Base-by-base conservation (phyloP, 2,888 invertebrate genomes). In the Lepidocyrtoides sp. region DNA sequence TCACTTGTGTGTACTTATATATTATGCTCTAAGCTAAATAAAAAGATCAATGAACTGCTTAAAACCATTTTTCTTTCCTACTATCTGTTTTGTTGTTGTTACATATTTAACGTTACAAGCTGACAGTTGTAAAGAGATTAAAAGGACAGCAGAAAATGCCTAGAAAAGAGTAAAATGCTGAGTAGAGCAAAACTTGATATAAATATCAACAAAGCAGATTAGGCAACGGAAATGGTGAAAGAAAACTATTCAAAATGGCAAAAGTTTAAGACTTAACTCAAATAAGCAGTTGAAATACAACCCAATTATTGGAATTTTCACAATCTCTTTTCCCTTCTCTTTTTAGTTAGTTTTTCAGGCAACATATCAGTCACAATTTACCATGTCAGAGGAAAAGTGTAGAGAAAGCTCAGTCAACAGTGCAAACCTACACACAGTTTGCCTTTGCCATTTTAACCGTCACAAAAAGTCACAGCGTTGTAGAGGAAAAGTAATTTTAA, bases 121-220 rank as follows among this genome's bases (percentile, higher is more conserved):
- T 69, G 69, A 69, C 69, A 69, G n/a, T 69, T 41, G 69, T 69
- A 69, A 69, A 69, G 41, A 36, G 69, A 69, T 69, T 69, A 69
- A 41, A 69, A 32, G 12, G 57, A 60, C 23, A 51, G 51, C n/a
- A n/a, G n/a, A 51, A 51, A 51, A 60, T 23, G 10, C 60, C 14
- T 2, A 29, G 63, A n/a, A 66, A 66, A 66, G 5, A 32, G 63
- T 41, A 20, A 41, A 69, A 17, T 17, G 20, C 2, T n/a, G n/a
- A 10, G 69, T 8, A 17, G 41, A 69, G 17, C 7, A 17, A 17
- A 41, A 17, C 7, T 20, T 69, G n/a, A 41, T 4, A 17, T 69
- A 69, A 69, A 69, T 69, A 69, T 69, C 20, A 41, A 17, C 12
- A 36, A 69, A 69, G 69, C 36, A 41, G 69, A 69, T 69, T 69